Percentiles rank a stretch among this genome's conserved stretches.
These are phyloP conservation scores for Periphyllus acericola DNA, from an alignment of 2,888 invertebrate species.

Conservation along the genomic window DNA sequence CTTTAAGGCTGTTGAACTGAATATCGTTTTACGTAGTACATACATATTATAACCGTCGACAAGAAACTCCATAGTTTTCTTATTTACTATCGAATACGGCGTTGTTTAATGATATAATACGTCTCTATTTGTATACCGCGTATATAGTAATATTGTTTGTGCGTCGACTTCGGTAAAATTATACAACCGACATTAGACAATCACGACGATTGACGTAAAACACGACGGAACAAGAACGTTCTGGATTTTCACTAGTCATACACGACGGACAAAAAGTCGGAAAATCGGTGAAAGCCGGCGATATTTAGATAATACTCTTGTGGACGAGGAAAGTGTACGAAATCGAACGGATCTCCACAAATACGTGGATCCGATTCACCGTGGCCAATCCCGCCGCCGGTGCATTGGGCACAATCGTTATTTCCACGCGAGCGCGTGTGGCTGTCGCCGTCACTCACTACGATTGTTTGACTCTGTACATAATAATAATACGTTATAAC, in stretches of 20 bases:
- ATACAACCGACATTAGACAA: background rate
- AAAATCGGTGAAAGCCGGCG: constrained; percentile 51
- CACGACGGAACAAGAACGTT: constrained; percentile 18
- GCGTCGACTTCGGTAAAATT: background rate
- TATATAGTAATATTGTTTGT: too few species aligned
- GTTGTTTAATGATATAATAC: too few species aligned
- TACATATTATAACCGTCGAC: background rate
- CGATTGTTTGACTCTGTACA: background rate
- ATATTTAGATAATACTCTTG: constrained; percentile 7
- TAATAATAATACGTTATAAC: too few species aligned
- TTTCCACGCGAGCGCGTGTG: background rate
- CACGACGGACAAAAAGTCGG: constrained; percentile 30
- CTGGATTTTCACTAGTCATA: constrained; percentile 34
- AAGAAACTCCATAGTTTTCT: background rate
- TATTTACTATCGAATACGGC: background rate
- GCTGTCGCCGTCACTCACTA: background rate
- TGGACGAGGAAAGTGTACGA: constrained; percentile 53
- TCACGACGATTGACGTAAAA: background rate
- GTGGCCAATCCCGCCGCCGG: constrained; percentile 15
- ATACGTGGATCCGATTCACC: constrained; percentile 49
- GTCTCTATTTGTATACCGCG: too few species aligned
- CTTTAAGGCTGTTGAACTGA: background rate
- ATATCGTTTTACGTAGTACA: background rate
- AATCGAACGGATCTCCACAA: constrained; percentile 44
- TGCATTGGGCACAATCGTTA: background rate